Evolutionary conservation across 2,888 invertebrate species (phyloP).

Genomic region (Latheticus oryzae): DNA sequence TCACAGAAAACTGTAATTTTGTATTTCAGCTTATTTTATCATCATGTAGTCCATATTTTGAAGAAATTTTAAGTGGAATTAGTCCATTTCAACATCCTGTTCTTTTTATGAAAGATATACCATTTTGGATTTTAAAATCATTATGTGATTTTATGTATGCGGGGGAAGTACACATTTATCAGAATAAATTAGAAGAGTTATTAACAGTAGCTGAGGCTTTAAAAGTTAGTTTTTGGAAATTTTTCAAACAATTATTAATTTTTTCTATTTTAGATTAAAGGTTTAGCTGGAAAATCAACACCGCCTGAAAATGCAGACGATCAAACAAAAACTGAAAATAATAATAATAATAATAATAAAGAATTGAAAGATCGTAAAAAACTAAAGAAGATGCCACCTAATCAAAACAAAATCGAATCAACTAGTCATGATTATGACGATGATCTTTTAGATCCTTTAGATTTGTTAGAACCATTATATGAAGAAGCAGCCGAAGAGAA

Average conservation of each 20-base stretch:
- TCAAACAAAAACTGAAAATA: constrained; percentile 1
- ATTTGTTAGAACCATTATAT: constrained; percentile 59
- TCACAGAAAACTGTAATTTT: constrained; percentile 22
- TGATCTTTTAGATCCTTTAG: constrained; percentile 56
- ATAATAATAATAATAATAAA: constrained; percentile 24
- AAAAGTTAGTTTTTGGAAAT: constrained; percentile 55
- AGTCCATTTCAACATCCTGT: constrained; percentile 67
- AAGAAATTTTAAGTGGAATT: constrained; percentile 65
- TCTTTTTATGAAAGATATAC: constrained; percentile 66
- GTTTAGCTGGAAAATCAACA: constrained; percentile 55
- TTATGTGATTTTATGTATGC: constrained; percentile 69
- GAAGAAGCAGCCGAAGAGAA: constrained; percentile 54
- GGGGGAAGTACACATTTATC: constrained; percentile 67
- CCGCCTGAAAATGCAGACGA: constrained; percentile 34
- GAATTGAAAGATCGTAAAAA: constrained; percentile 21
- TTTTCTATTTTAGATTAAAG: constrained; percentile 56
- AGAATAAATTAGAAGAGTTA: constrained; percentile 65
- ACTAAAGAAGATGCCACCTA: neutral
- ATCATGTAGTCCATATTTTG: constrained; percentile 68
- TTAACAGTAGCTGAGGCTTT: constrained; percentile 66
- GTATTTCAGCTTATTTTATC: constrained; percentile 67
- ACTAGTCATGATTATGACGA: constrained; percentile 37
- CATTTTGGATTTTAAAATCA: constrained; percentile 67
- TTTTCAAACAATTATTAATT: neutral
- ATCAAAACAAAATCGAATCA: constrained; percentile 16